Conservation (phyloP, 2,888 invertebrate species). For the Lycia hirtaria region DNA sequence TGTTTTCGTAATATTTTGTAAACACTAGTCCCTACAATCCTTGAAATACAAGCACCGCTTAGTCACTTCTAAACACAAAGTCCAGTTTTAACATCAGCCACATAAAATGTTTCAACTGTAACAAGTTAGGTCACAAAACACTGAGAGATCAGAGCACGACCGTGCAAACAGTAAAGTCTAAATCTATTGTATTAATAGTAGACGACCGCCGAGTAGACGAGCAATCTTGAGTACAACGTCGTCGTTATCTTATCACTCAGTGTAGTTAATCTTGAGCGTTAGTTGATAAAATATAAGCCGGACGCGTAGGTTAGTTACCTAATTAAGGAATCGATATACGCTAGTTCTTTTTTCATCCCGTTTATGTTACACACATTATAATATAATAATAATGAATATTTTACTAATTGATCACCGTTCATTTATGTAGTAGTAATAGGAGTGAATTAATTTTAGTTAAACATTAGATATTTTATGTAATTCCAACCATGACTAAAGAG, state of each 20-base stretch:
- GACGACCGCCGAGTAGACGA: background rate
- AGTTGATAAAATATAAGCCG: constrained; percentile 19
- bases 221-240: constrained; percentile 18
- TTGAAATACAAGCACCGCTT: too few species aligned
- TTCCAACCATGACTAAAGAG: too few species aligned
- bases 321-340: too few species aligned
- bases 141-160: background rate
- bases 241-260: constrained; percentile 28
- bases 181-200: background rate
- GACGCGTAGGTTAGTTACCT: constrained; percentile 15
- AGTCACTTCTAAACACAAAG: background rate
- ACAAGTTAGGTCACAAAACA: background rate
- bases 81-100: background rate
- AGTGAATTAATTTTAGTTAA: too few species aligned
- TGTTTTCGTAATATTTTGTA: too few species aligned
- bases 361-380: too few species aligned
- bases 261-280: constrained; percentile 28
- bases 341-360: too few species aligned
- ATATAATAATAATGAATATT: too few species aligned
- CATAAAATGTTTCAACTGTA: background rate
- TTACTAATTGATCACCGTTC: too few species aligned
- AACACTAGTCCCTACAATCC: too few species aligned
- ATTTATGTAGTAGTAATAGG: too few species aligned
- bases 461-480: too few species aligned
- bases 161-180: background rate